Percentiles rank a stretch among this genome's conserved stretches.
Evolutionary conservation across 1,140 invertebrate species (phyloP).

Genomic region (Metaphire vulgaris): DNA sequence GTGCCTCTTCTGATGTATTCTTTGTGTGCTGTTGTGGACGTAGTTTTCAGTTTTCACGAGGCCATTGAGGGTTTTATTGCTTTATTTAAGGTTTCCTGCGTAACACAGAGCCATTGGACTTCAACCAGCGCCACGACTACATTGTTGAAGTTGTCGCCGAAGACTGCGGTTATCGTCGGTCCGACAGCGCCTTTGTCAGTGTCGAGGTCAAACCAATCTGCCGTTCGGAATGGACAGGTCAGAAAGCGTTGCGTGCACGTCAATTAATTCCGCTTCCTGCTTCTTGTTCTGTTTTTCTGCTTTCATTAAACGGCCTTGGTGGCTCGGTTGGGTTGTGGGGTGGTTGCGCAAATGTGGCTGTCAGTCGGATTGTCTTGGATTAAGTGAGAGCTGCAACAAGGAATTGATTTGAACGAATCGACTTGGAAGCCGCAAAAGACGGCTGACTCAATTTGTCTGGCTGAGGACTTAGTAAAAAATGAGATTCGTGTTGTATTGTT

Average conservation of each 20-base stretch:
- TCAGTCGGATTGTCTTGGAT: too few relatives aligned
- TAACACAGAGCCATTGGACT: slow-evolving; percentile 13
- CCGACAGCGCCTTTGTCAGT: background rate
- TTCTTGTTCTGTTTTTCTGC: background rate
- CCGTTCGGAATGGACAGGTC: slow-evolving; percentile 17
- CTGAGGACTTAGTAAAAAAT: too few relatives aligned
- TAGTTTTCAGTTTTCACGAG: too few relatives aligned
- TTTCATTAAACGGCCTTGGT: background rate
- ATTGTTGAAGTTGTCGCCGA: slow-evolving; percentile 10
- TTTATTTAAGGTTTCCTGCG: background rate
- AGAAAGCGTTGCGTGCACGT: background rate
- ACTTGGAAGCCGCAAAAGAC: too few relatives aligned
- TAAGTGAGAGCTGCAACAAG: too few relatives aligned
- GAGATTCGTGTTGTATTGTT: too few relatives aligned
- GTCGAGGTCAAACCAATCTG: slow-evolving; percentile 18
- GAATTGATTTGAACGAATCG: too few relatives aligned
- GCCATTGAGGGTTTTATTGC: too few relatives aligned
- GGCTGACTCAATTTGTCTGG: too few relatives aligned
- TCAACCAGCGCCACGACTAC: background rate
- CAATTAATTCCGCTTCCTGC: too few relatives aligned
- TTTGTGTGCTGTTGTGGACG: too few relatives aligned
- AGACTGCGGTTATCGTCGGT: background rate
- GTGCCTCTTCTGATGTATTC: too few relatives aligned
- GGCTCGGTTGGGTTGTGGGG: background rate
- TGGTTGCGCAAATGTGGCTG: background rate